Evolutionary conservation across 2,113 vertebrate genomes (phyloP), one percentile per base, ranked within the genome.

Genomic region (Globicephala melas): DNA sequence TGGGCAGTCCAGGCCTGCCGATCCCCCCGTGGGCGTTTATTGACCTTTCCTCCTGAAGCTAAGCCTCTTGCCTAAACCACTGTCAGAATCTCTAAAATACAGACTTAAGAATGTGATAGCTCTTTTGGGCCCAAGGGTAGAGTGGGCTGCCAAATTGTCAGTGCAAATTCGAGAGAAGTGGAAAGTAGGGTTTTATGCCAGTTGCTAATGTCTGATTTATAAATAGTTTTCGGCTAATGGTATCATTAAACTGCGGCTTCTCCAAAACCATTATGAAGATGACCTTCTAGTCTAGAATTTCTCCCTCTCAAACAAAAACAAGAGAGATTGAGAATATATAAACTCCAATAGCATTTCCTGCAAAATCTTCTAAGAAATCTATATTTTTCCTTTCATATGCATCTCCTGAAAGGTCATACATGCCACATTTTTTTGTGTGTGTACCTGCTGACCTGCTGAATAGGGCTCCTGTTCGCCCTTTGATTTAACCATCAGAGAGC

Each of bases 191-290:
- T 97, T 95, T 97, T 79, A 85, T 94, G 96, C 95, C 96, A 96
- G 94, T 93, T 82, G 97, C 82, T 98, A 97, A 97, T 97, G 95
- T 97, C 97, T 86, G 95, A 94, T 89, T 97, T 97, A 95, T 91
- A 96, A 97, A 96, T 98, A 98, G 97, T 96, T 96, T 94, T 95
- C 38, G 1, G 93, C 94, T 95, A 97, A 84, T 95, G 95, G 86
- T 87, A 74, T 98, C 97, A 92, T 93, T 97, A 97, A 98, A 89
- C 92, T 97, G 95, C 73, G 65, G 38, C 79, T 93, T 97, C 93
- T 98, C 97, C 91, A 98, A 89, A 96, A 68, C 91, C 76, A 38
- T 93, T 65, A 65, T 77, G 38, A 95, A 70, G 79, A 87, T 92
- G 90, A 97, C 80, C 89, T 85, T 95, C 82, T 89, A 83, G 68